A percentile compares a stretch with the other conserved stretches of the same genome.
These are phyloP conservation scores for Apamea sordens DNA, from an alignment of 2,888 invertebrate species.

Conservation along the genomic window DNA sequence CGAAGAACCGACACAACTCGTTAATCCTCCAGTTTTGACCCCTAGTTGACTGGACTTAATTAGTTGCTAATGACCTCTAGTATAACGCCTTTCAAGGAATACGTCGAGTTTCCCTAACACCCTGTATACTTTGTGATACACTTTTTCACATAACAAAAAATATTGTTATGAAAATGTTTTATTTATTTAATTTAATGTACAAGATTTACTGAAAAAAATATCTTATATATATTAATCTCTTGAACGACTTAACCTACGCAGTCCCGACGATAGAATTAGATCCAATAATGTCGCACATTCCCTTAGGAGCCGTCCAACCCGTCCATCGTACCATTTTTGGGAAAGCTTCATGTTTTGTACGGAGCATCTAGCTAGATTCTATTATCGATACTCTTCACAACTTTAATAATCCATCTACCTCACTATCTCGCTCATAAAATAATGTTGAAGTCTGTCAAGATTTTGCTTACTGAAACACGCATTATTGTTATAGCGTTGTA, in stretches of 20 bases:
- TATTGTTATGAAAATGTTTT: not conserved
- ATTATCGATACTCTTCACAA: not conserved
- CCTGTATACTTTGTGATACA: too few relatives aligned
- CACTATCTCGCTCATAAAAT: not conserved
- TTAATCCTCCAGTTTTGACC: too few relatives aligned
- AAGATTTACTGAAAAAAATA: not conserved
- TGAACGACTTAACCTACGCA: conserved; percentile 15
- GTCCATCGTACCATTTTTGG: conserved; percentile 10
- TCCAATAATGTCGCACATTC: conserved; percentile 39
- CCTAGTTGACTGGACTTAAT: too few relatives aligned
- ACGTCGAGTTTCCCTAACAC: too few relatives aligned
- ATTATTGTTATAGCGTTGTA: too few relatives aligned
- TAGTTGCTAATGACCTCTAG: too few relatives aligned
- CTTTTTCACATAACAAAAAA: not conserved
- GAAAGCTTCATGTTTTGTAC: not conserved
- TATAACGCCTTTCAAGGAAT: too few relatives aligned
- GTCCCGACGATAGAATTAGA: conserved; percentile 40
- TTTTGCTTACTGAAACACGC: too few relatives aligned
- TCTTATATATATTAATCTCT: conserved; percentile 18
- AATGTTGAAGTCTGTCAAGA: not conserved
- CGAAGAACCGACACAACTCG: too few relatives aligned
- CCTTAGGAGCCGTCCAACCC: conserved; percentile 24
- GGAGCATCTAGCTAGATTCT: not conserved
- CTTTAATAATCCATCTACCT: too few relatives aligned
- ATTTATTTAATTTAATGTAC: too few relatives aligned